phyloP scores from a whole-genome alignment of 2,888 invertebrate species.

The Leucophenga maculata region DNA sequence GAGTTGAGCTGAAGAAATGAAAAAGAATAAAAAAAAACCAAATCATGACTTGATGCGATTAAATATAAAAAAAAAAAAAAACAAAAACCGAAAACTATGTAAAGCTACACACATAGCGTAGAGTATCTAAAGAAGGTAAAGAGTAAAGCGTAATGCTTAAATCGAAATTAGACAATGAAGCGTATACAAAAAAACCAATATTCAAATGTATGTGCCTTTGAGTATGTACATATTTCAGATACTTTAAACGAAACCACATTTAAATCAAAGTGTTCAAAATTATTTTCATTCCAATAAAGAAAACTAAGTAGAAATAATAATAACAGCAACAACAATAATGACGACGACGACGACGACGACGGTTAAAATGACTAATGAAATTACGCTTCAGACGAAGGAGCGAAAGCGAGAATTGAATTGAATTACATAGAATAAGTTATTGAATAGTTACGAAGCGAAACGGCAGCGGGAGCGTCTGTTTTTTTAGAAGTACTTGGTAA shows the following conservation, averaged over 20 bases:
- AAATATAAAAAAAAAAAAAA: constrained; percentile 28
- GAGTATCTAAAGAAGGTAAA: constrained; percentile 2
- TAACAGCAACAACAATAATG: constrained; percentile 15
- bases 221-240: background rate
- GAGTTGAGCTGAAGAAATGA: background rate
- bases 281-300: background rate
- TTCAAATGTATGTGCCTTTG: constrained; percentile 10
- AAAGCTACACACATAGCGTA: constrained; percentile 31
- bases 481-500: constrained; percentile 40
- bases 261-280: constrained; percentile 9
- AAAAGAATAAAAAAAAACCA: constrained; percentile 38
- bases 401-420: constrained; percentile 3
- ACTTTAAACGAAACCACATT: constrained; percentile 12
- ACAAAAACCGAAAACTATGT: constrained; percentile 24
- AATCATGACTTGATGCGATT: constrained; percentile 66
- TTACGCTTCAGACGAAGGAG: constrained; percentile 2
- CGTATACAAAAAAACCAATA: background rate
- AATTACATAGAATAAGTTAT: no score
- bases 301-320: background rate
- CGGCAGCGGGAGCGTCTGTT: background rate
- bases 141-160: constrained; percentile 40
- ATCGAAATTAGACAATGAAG: constrained; percentile 58
- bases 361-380: constrained; percentile 34
- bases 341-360: constrained; percentile 6
- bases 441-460: background rate